A percentile compares a stretch with the other conserved stretches of the same genome.
Evolutionary conservation across 2,113 vertebrate species (phyloP).

Genomic region (Rhynchomys soricoides): DNA sequence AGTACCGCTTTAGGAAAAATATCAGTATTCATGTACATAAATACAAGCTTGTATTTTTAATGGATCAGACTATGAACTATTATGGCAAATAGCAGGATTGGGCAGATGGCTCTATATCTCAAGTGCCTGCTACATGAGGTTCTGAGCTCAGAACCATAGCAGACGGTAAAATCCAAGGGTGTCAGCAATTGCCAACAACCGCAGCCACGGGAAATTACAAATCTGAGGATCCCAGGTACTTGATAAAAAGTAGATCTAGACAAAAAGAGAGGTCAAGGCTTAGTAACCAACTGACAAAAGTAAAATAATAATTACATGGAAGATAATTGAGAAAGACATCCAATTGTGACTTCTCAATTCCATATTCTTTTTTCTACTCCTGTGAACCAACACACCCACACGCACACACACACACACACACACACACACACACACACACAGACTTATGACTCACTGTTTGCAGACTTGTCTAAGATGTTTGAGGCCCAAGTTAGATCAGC

Average conservation of each 20-base stretch:
- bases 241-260: not conserved
- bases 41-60: not conserved
- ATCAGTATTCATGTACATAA: not conserved
- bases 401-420: not conserved
- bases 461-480: accelerated
- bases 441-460: no score
- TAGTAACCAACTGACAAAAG: not conserved
- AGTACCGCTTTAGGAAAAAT: not conserved
- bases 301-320: not conserved
- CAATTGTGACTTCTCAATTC: no score
- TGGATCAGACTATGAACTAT: not conserved
- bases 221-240: not conserved
- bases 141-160: not conserved
- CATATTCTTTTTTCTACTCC: no score
- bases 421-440: not conserved
- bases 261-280: not conserved
- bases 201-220: not conserved
- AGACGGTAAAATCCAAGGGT: no score
- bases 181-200: not conserved
- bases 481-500: not conserved
- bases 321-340: not conserved
- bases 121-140: not conserved
- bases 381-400: not conserved
- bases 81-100: not conserved
- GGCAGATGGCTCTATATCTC: no score